Conservation (phyloP, 1,140 invertebrate genomes). For the Heliconius himera region DNA sequence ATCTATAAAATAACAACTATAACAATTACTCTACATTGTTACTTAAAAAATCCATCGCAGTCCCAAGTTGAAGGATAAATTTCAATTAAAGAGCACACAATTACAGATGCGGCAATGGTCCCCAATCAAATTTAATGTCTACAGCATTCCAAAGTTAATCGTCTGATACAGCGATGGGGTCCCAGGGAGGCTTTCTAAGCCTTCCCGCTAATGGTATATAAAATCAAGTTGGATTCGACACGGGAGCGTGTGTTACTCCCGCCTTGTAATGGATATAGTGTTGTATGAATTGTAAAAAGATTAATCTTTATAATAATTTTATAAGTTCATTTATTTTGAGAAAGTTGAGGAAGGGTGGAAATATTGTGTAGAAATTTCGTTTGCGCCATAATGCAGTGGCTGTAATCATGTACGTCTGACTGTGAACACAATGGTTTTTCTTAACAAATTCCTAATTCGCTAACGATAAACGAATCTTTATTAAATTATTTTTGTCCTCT, state of each 20-base stretch:
- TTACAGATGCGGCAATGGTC: slow-evolving; percentile 50
- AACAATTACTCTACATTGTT: background rate
- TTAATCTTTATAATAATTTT: too few species aligned
- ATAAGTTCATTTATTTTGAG: too few species aligned
- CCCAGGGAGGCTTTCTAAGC: slow-evolving; percentile 48
- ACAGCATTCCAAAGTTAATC: slow-evolving; percentile 59
- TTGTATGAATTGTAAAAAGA: slow-evolving; percentile 45
- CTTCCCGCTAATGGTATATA: slow-evolving; percentile 53
- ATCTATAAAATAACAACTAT: background rate
- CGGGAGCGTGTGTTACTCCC: slow-evolving; percentile 56
- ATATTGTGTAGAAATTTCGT: too few species aligned
- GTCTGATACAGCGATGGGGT: slow-evolving; percentile 47
- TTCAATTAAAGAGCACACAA: slow-evolving; percentile 60
- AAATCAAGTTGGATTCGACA: slow-evolving; percentile 56
- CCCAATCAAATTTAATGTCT: slow-evolving; percentile 60
- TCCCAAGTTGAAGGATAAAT: slow-evolving; percentile 47
- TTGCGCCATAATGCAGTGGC: too few species aligned
- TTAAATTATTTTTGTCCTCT: too few species aligned
- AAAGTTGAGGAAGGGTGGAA: too few species aligned
- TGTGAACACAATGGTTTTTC: too few species aligned
- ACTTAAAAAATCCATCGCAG: slow-evolving; percentile 35
- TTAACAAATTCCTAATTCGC: too few species aligned
- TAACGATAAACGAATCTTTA: too few species aligned
- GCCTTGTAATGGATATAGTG: slow-evolving; percentile 51
- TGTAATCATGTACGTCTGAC: too few species aligned